phyloP scores from a whole-genome alignment of 2,113 vertebrate species.

The Neomonachus schauinslandi region DNA sequence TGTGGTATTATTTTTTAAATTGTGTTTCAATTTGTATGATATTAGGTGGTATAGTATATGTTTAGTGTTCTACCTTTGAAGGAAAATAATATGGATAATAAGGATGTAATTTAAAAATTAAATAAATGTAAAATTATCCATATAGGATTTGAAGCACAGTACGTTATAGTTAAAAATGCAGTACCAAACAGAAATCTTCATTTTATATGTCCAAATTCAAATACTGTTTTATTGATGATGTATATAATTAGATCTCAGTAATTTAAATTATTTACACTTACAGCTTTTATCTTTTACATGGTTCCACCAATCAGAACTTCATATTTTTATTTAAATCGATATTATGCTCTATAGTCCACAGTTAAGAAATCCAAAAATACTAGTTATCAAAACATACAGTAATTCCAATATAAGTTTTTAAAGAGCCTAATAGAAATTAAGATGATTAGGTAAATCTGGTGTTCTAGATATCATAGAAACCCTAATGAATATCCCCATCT shows the following conservation, averaged over 20 bases:
- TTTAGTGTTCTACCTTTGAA: not conserved
- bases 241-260: not conserved
- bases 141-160: not conserved
- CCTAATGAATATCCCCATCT: not conserved
- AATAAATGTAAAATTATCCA: not conserved
- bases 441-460: not conserved
- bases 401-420: constrained; percentile 18
- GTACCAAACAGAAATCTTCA: not conserved
- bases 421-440: not conserved
- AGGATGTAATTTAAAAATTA: not conserved
- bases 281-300: not conserved
- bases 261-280: constrained; percentile 3
- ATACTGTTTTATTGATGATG: not conserved
- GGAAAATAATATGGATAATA: not conserved
- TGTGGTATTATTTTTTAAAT: not conserved
- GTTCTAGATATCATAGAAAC: not conserved
- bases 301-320: not conserved
- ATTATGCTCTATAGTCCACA: not conserved
- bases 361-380: constrained; percentile 34
- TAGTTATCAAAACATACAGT: not conserved
- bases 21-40: not conserved
- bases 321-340: not conserved
- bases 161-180: not conserved
- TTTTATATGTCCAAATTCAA: constrained; percentile 30
- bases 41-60: not conserved